These are phyloP conservation scores for Helicoverpa assulta DNA, from an alignment of 2,888 invertebrate genomes.

Conservation along the genomic window DNA sequence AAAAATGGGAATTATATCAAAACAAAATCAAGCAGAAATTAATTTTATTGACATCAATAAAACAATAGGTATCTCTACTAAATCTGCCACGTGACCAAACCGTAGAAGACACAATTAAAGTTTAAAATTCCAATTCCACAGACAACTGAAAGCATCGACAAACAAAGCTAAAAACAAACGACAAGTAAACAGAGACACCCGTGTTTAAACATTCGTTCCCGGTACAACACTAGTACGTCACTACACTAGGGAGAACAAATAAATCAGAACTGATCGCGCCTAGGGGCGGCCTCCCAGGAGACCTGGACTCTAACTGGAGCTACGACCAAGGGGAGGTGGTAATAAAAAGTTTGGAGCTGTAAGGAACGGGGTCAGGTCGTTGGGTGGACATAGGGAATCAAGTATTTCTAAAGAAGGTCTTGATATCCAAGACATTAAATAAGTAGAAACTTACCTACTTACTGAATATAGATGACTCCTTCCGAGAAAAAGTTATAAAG, in stretches of 20 bases:
- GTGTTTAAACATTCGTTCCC: constrained; percentile 74
- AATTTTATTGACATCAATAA: background rate
- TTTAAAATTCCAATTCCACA: constrained; percentile 44
- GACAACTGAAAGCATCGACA: constrained; percentile 53
- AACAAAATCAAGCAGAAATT: background rate
- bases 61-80: background rate
- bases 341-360: constrained; percentile 26
- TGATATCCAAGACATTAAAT: no score
- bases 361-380: background rate
- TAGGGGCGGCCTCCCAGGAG: constrained; percentile 73
- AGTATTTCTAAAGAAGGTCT: no score
- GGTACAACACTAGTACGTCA: constrained; percentile 54
- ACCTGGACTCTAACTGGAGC: constrained; percentile 45
- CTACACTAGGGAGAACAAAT: constrained; percentile 70
- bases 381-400: background rate
- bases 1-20: background rate
- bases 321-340: constrained; percentile 48
- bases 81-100: background rate
- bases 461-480: no score
- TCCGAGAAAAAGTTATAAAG: no score
- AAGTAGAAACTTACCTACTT: no score
- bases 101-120: constrained; percentile 29
- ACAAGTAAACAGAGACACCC: constrained; percentile 76
- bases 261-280: constrained; percentile 79
- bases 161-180: constrained; percentile 72